Percentiles rank a stretch among this genome's conserved stretches.
phyloP scores from a whole-genome alignment of 2,113 vertebrate genomes.

The Artemisiospiza belli region DNA sequence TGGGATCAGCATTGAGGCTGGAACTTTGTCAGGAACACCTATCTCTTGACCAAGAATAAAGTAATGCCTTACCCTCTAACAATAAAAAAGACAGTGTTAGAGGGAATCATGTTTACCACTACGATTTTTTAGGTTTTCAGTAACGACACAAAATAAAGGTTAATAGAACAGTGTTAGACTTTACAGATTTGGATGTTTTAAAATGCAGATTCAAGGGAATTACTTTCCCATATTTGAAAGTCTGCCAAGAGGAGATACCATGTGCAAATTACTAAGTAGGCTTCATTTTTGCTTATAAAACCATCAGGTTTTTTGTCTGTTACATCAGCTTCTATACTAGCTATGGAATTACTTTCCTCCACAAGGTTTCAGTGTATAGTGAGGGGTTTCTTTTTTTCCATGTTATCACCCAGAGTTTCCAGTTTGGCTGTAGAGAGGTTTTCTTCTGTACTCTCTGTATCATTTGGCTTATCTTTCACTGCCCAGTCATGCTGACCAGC shows the following conservation, averaged over 20 bases:
- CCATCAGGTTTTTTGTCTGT: not conserved
- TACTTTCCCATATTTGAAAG: not conserved
- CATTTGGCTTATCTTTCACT: not conserved
- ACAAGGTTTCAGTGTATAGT: not conserved
- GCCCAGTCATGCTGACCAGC: not conserved
- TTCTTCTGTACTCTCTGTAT: not conserved
- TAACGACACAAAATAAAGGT: not conserved
- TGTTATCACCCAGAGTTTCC: not conserved
- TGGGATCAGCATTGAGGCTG: rapidly evolving
- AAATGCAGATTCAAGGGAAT: not conserved
- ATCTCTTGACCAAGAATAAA: not conserved
- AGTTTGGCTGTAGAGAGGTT: not conserved
- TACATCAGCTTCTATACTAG: not conserved
- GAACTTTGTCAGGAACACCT: not conserved
- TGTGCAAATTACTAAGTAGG: not conserved
- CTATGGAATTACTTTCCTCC: not conserved
- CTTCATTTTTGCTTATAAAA: not conserved
- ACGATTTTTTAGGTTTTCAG: not conserved
- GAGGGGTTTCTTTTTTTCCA: not conserved
- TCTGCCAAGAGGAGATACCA: not conserved
- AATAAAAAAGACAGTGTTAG: not conserved
- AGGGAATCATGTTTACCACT: not conserved
- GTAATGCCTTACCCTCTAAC: not conserved
- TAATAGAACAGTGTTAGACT: not conserved
- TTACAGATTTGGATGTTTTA: not conserved